Conservation (phyloP, 2,113 vertebrate genomes). For the Cettia cetti region DNA sequence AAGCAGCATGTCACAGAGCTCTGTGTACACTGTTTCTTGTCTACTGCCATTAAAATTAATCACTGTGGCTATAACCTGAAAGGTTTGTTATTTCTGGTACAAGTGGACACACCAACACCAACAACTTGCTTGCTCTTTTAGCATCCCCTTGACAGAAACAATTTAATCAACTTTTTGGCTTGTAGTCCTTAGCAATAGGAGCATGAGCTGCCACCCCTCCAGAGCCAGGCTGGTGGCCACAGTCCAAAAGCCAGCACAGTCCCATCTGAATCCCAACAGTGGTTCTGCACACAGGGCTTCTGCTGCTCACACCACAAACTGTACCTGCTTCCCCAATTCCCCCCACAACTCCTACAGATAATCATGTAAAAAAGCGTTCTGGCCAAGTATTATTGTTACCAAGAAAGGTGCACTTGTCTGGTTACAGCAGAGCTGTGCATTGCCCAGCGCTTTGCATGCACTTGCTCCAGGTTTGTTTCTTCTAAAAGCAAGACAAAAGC, state of each 20-base stretch:
- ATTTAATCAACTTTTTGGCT: background rate
- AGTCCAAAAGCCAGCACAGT: rapidly evolving
- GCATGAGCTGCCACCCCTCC: rapidly evolving
- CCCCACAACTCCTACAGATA: background rate
- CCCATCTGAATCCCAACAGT: background rate
- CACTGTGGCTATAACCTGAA: background rate
- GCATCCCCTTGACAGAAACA: background rate
- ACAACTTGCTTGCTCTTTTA: background rate
- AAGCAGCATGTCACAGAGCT: constrained; percentile 47
- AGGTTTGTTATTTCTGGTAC: background rate
- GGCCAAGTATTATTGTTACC: background rate
- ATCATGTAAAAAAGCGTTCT: background rate
- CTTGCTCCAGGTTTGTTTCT: background rate
- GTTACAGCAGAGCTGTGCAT: background rate
- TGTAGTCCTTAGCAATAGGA: background rate
- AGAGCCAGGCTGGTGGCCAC: background rate
- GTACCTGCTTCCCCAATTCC: background rate
- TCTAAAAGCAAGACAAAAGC: constrained; percentile 1
- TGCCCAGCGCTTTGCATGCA: background rate
- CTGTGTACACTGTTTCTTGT: constrained; percentile 14
- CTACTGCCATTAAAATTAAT: constrained; percentile 44
- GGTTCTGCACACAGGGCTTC: background rate
- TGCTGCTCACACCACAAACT: rapidly evolving
- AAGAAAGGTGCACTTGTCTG: background rate
- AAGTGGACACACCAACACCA: background rate